phyloP scores from a whole-genome alignment of 1,140 invertebrate species.

The Leptonema lineaticorne region DNA sequence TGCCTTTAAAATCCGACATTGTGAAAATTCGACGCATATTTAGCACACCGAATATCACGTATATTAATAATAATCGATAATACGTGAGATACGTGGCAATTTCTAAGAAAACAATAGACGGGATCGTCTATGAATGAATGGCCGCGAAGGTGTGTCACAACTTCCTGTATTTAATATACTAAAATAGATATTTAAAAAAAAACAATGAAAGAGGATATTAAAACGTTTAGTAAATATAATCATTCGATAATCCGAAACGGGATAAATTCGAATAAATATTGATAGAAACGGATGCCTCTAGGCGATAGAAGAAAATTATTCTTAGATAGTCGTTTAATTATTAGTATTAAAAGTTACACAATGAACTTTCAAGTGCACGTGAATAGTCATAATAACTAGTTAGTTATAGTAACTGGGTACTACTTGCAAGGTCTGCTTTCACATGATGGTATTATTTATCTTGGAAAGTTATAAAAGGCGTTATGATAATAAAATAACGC shows the following conservation, averaged over 20 bases:
- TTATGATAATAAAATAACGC: not conserved
- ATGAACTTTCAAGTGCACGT: not conserved
- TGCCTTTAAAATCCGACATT: not conserved
- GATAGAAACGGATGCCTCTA: not conserved
- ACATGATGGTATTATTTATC: not conserved
- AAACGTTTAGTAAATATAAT: not conserved
- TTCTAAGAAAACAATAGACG: not conserved
- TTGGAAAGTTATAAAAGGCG: not conserved
- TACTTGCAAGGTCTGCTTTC: not conserved
- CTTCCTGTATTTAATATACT: constrained; percentile 6
- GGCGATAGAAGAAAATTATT: too few species aligned
- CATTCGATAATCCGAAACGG: not conserved
- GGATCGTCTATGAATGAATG: constrained; percentile 4
- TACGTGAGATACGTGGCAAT: not conserved
- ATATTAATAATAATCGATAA: constrained; percentile 1
- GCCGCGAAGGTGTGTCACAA: constrained; percentile 2
- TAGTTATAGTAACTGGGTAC: not conserved
- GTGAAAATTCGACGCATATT: not conserved
- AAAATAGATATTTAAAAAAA: not conserved
- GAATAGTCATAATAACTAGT: not conserved
- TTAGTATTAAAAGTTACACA: constrained; percentile 8
- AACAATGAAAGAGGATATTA: constrained; percentile 7
- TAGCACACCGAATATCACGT: not conserved
- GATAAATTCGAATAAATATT: not conserved
- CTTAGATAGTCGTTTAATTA: constrained; percentile 1